Evolutionary conservation across 2,888 invertebrate genomes (phyloP), one percentile per base, ranked within the genome.

Genomic region (Epinotia nisella): DNA sequence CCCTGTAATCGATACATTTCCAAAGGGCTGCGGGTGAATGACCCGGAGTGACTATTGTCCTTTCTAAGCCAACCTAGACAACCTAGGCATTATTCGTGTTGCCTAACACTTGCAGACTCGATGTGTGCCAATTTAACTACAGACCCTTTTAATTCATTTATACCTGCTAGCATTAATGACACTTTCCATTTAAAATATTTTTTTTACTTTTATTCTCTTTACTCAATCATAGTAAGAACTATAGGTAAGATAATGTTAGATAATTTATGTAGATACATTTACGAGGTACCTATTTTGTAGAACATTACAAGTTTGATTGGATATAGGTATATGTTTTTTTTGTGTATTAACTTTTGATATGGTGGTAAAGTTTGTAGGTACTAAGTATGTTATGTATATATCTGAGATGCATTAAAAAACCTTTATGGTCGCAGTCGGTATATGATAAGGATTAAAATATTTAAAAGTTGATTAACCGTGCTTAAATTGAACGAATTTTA

Each of bases 1-100:
- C 67, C 70, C 56, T 3, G 35, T 53, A 45, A 65, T 64, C 59
- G 69, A 69, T 61, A 49, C 60, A 70, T 70, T 70, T 70, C 56
- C 49, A 74, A 66, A 70, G 69, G 70, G 70, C 69, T 74, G 70
- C 66, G 78, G 86, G 82, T 86, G 78, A 82, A 83, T 78, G 87
- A 88, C 86, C 88, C 80, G 82, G 79, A 81, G 78, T 75, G 79
- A 78, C 80, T 81, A 86, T 87, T 87, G 87, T 88, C 87, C 88
- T 87, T 87, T 88, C 85, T 81, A 83, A 85, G 77, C 76, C 73
- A 78, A 76, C 75, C 73, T 70, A 64, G 53, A 74, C 74, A 70
- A 70, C 74, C 70, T 70, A 74, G 74, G 70, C 66, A 74, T 74
- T 66, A 74, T 61, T 60, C 61, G 59, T 56, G 56, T 74, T 74